Percentiles rank a stretch among this genome's conserved stretches.
These are phyloP conservation scores for Antennarius striatus DNA, from an alignment of 2,113 vertebrate genomes.

Conservation along the genomic window DNA sequence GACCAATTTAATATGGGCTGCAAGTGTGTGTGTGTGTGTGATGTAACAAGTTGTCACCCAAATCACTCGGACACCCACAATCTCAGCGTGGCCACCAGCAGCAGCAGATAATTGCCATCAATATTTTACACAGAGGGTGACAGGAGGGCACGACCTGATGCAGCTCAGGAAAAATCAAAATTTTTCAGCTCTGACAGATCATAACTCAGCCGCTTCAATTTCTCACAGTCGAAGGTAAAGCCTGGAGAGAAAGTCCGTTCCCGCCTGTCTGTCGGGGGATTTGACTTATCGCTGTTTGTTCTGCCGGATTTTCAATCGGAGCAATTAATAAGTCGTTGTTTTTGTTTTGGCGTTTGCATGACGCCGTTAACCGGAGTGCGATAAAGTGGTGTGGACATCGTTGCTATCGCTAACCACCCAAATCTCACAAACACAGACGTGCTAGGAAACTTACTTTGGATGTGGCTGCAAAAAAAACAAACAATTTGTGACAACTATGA, in stretches of 20 bases:
- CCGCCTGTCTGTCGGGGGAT: conserved; percentile 11
- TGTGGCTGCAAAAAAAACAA: too few species aligned
- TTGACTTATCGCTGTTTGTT: conserved; percentile 54
- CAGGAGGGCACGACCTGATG: conserved; percentile 62
- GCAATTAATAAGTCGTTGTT: conserved; percentile 24
- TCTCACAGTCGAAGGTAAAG: conserved; percentile 51
- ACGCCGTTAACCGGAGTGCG: background rate
- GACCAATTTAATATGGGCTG: conserved; percentile 5
- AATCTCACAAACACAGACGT: too few species aligned
- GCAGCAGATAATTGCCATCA: conserved; percentile 60
- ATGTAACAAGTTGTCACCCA: conserved; percentile 46
- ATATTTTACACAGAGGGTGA: conserved; percentile 65
- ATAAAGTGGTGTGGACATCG: too few species aligned
- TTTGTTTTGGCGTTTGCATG: too few species aligned
- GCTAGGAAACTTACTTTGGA: too few species aligned
- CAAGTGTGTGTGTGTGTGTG: background rate
- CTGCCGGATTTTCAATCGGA: conserved; percentile 15
- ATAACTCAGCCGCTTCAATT: conserved; percentile 61
- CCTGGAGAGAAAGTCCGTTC: conserved; percentile 43
- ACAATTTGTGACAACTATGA: too few species aligned
- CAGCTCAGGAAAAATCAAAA: conserved; percentile 67
- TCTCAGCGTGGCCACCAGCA: conserved; percentile 27
- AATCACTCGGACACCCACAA: conserved; percentile 16
- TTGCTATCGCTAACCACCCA: too few species aligned
- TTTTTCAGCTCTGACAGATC: conserved; percentile 49